A percentile compares a stretch with the other conserved stretches of the same genome.
Conservation (phyloP, 2,888 invertebrate genomes). For the Noctua fimbriata region DNA sequence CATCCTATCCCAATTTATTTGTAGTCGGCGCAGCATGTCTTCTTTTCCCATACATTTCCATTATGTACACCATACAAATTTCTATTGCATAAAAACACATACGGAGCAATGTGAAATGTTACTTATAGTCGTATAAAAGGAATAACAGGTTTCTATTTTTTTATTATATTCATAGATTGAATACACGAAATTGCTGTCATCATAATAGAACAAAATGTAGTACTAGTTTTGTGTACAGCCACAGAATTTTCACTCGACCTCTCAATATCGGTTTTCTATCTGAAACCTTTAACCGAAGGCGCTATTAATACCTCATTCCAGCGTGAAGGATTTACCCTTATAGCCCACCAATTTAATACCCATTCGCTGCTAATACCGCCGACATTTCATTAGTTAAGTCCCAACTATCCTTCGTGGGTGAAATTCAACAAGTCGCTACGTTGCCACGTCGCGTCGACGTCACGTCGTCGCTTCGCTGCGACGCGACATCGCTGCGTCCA, state of each 20-base stretch:
- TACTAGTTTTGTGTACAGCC: background rate
- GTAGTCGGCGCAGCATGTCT: too few relatives aligned
- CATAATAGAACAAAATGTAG: background rate
- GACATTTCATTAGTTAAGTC: slow-evolving; percentile 61
- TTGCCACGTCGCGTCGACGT: slow-evolving; percentile 59
- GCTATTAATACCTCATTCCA: slow-evolving; percentile 45
- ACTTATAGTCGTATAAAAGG: background rate
- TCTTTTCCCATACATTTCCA: too few relatives aligned
- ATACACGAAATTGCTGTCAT: background rate
- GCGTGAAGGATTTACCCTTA: slow-evolving; percentile 38
- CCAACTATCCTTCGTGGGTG: slow-evolving; percentile 49
- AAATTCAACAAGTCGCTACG: slow-evolving; percentile 73
- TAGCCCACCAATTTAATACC: slow-evolving; percentile 43
- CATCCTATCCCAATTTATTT: background rate
- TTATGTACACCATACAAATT: background rate
- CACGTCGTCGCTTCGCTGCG: slow-evolving; percentile 54
- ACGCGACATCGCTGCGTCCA: slow-evolving; percentile 38
- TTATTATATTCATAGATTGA: background rate
- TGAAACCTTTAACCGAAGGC: slow-evolving; percentile 33
- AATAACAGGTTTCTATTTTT: background rate
- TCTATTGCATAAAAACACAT: background rate
- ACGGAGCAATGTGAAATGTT: background rate
- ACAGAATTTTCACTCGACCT: slow-evolving; percentile 2
- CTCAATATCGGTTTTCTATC: slow-evolving; percentile 42
- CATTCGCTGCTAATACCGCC: slow-evolving; percentile 44